Evolutionary conservation across 64 coral and sea anemone species (phyloP), one percentile per base, ranked within the genome.

Genomic region (Montipora capricornis): DNA sequence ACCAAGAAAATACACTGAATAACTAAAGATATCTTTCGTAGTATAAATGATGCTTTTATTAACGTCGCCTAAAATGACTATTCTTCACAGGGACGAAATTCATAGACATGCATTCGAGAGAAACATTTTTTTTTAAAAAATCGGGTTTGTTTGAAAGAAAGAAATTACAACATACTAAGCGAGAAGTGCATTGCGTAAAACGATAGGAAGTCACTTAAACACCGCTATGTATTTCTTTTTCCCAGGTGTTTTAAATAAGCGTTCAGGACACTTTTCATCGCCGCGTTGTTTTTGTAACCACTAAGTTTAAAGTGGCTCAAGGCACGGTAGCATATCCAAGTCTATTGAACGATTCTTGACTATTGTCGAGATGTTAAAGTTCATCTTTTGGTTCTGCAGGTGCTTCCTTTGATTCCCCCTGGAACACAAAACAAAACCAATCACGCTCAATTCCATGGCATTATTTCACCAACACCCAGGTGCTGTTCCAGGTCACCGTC

Each of bases 331-430:
- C 37, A 85, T 70, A 71, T 20, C 49, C 20, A 85, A 73, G 82
- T 85, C 82, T 85, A 67, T 47, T 44, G 22, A 85, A n/a, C 17
- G 68, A 22, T 71, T 85, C 44, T 85, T 12, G 46, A 47, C 12
- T 68, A 14, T 83, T 47, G 24, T 47, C 45, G 14, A 70, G 82
- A 16, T 50, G 82, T 93, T 96, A 96, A 71, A 96, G 81, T 51
- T 96, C 95, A 5, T 94, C 95, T 79, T 94, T 96, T 48, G 92
- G 73, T 94, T 96, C 91, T 53, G 95, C 95, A 45, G 95, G 95
- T 19, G 95, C 95, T 88, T 96, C 95, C n/a, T 97, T 97, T 79
- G 94, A 95, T 75, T 97, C 95, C 70, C 75, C 95, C 95, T 97
- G 61, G 14, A 16, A 50, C 79, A 91, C 19, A 70, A 8, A 13